phyloP scores from a whole-genome alignment of 1,140 invertebrate species.

The Onthophagus taurus region DNA sequence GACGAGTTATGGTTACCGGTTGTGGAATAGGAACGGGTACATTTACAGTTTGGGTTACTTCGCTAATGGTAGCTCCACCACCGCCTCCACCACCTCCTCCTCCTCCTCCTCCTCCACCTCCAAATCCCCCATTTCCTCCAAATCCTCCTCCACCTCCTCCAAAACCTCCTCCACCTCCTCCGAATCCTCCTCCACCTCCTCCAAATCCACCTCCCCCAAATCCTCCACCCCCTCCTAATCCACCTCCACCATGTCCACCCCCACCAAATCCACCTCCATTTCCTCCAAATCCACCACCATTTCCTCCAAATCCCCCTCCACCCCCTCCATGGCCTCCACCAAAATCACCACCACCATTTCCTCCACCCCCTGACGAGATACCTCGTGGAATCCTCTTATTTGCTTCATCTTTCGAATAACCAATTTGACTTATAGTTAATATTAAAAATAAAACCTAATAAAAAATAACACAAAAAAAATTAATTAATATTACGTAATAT shows the following conservation, averaged over 20 bases:
- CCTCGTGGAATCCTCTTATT: constrained; percentile 26
- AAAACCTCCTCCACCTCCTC: neutral
- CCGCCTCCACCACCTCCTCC: neutral
- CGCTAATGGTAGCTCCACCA: neutral
- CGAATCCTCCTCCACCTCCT: neutral
- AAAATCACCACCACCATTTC: constrained; percentile 18
- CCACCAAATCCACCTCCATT: neutral
- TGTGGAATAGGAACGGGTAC: constrained; percentile 21
- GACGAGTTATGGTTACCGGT: constrained; percentile 23
- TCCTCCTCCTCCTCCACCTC: neutral
- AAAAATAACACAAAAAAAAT: too few species aligned
- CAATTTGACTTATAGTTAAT: neutral
- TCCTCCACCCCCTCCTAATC: neutral
- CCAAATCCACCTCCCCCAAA: neutral
- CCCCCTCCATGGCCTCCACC: constrained; percentile 11
- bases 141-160: neutral
- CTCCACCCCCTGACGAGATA: neutral
- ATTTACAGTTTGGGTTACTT: constrained; percentile 9
- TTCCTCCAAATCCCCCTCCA: neutral
- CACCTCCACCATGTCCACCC: neutral
- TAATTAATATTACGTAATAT: too few species aligned
- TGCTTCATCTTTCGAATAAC: constrained; percentile 29
- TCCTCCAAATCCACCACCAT: neutral
- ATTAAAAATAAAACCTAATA: too few species aligned
- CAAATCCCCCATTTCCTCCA: neutral